Percentiles rank a stretch among this genome's conserved stretches.
These are phyloP conservation scores for Salticus scenicus DNA, from an alignment of 2,888 invertebrate species.

Conservation along the genomic window DNA sequence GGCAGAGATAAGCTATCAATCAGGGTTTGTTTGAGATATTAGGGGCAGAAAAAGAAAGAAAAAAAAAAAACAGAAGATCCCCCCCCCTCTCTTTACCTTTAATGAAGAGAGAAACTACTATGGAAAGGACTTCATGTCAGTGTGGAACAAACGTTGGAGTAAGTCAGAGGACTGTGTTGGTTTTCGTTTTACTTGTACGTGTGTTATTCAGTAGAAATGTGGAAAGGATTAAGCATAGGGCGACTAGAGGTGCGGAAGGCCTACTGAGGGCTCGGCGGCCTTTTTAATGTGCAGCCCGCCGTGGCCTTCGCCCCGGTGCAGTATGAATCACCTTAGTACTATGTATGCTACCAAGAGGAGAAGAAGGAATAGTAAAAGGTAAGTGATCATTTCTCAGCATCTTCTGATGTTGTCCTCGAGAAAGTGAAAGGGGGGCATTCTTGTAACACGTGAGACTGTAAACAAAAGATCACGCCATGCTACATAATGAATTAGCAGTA, in stretches of 20 bases:
- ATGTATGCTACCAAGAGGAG: constrained; percentile 97
- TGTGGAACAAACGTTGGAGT: constrained; percentile 25
- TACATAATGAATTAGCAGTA: too few species aligned
- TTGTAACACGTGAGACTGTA: too few species aligned
- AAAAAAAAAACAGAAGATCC: background rate
- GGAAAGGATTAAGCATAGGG: constrained; percentile 25
- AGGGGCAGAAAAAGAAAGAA: constrained; percentile 22
- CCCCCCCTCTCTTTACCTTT: constrained; percentile 1
- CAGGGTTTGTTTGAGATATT: constrained; percentile 65
- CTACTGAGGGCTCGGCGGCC: constrained; percentile 31
- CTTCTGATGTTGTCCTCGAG: too few species aligned
- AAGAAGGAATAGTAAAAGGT: constrained; percentile 97
- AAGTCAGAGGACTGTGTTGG: constrained; percentile 20
- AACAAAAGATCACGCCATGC: too few species aligned
- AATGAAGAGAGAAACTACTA: constrained; percentile 23
- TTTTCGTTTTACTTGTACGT: constrained; percentile 18
- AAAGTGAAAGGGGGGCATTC: too few species aligned
- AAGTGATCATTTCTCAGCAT: constrained; percentile 74
- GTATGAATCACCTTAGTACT: constrained; percentile 93
- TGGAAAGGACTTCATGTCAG: constrained; percentile 50
- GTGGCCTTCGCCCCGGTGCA: constrained; percentile 43
- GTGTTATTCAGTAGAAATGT: background rate
- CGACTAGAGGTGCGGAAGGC: constrained; percentile 26
- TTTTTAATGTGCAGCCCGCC: constrained; percentile 43
- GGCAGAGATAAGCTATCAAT: constrained; percentile 64